Evolutionary conservation across 2,113 vertebrate genomes (phyloP).

Genomic region (Felis chaus): DNA sequence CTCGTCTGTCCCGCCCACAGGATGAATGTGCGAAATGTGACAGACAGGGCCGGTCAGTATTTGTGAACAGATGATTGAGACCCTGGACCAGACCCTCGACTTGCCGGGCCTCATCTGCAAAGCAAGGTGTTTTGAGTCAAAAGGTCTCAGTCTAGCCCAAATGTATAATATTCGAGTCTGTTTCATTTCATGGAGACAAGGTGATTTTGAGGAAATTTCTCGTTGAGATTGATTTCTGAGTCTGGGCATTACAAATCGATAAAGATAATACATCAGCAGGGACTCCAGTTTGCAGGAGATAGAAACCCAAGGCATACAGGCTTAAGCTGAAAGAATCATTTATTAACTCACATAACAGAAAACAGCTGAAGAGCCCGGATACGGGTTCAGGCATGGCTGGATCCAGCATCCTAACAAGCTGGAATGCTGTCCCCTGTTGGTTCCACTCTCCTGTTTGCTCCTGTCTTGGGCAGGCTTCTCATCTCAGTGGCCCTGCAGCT

Average conservation of each 20-base stretch:
- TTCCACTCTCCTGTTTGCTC: neutral
- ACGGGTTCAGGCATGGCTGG: neutral
- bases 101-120: neutral
- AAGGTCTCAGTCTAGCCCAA: neutral
- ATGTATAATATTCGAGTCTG: neutral
- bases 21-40: neutral
- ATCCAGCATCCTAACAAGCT: neutral
- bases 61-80: neutral
- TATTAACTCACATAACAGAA: neutral
- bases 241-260: neutral
- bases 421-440: too few relatives aligned
- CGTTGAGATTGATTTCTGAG: neutral
- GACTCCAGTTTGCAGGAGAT: neutral
- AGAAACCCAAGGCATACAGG: neutral
- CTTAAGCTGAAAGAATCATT: neutral
- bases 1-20: fast-evolving
- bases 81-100: fast-evolving
- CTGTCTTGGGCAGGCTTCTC: neutral
- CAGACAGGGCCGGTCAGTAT: fast-evolving
- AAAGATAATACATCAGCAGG: neutral
- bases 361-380: neutral
- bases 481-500: too few relatives aligned
- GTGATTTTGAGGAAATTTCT: neutral
- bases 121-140: neutral
- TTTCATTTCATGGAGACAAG: neutral